Evolutionary conservation across 2,797 vertebrate species (phyloP).

Genomic region (Pyrrhura leucotis): DNA sequence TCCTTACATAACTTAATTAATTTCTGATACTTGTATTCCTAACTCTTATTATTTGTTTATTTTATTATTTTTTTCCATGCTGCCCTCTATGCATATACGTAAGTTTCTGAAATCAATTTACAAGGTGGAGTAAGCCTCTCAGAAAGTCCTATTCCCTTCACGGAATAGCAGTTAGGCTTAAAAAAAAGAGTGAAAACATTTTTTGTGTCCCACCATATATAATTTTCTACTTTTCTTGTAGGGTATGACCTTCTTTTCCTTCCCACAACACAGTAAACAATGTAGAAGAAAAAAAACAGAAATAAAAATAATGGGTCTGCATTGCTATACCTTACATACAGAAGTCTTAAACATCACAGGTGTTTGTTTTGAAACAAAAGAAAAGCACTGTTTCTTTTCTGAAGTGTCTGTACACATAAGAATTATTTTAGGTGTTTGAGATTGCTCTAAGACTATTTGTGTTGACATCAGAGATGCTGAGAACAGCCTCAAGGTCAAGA

Average conservation of each 20-base stretch:
- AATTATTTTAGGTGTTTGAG: background rate
- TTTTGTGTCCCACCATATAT: background rate
- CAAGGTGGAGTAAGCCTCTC: background rate
- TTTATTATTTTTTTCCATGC: background rate
- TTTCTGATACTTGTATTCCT: background rate
- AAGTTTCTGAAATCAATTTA: background rate
- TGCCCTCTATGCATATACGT: background rate
- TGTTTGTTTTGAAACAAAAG: background rate
- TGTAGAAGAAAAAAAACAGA: background rate
- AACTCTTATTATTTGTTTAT: background rate
- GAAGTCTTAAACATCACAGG: background rate
- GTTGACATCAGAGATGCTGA: background rate
- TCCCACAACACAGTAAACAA: background rate
- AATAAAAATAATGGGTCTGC: background rate
- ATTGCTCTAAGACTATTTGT: background rate
- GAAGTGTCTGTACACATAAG: background rate
- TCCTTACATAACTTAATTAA: background rate
- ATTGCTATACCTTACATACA: background rate
- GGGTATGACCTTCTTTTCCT: background rate
- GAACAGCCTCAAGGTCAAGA: background rate
- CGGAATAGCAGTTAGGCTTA: background rate
- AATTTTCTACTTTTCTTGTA: background rate
- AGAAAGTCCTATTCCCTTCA: background rate
- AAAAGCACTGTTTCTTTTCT: background rate
- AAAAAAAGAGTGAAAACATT: rapidly evolving